phyloP scores from a whole-genome alignment of 1,140 invertebrate genomes.

The Aporrectodea caliginosa region DNA sequence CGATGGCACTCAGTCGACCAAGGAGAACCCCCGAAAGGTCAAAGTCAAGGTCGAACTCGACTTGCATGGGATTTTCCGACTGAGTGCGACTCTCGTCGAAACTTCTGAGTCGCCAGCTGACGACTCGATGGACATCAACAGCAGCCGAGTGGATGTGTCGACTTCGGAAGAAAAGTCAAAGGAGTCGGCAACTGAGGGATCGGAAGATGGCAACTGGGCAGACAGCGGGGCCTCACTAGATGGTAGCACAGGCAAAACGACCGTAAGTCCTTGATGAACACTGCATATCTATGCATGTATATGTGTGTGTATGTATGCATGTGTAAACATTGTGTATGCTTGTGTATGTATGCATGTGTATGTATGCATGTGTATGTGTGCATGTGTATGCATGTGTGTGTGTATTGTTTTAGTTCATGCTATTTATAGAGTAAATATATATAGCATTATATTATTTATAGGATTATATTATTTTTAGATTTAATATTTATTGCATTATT shows the following conservation, averaged over 20 bases:
- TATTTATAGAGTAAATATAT: too few species aligned
- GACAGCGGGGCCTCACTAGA: conserved; percentile 32
- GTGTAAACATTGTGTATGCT: too few species aligned
- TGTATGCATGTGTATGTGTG: too few species aligned
- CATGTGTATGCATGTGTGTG: too few species aligned
- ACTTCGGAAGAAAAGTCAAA: conserved; percentile 61
- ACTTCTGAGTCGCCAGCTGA: conserved; percentile 57
- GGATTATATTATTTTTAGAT: too few species aligned
- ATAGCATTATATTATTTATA: too few species aligned
- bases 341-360: too few species aligned
- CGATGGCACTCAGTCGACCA: conserved; percentile 74
- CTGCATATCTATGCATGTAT: too few species aligned
- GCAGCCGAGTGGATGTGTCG: conserved; percentile 33
- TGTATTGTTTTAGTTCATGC: too few species aligned
- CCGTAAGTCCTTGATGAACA: too few species aligned
- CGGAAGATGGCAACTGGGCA: conserved; percentile 33
- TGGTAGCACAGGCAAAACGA: conserved; percentile 24
- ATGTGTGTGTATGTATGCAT: too few species aligned
- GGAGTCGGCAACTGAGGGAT: conserved; percentile 37
- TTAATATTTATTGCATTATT: too few species aligned
- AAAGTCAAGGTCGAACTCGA: conserved; percentile 93
- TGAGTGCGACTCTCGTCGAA: conserved; percentile 80
- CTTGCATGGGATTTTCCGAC: conserved; percentile 82
- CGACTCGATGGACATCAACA: conserved; percentile 48
- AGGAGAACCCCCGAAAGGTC: conserved; percentile 91